Base-by-base conservation (phyloP, 1,140 invertebrate species). In the Rhyacophila brunnea region DNA sequence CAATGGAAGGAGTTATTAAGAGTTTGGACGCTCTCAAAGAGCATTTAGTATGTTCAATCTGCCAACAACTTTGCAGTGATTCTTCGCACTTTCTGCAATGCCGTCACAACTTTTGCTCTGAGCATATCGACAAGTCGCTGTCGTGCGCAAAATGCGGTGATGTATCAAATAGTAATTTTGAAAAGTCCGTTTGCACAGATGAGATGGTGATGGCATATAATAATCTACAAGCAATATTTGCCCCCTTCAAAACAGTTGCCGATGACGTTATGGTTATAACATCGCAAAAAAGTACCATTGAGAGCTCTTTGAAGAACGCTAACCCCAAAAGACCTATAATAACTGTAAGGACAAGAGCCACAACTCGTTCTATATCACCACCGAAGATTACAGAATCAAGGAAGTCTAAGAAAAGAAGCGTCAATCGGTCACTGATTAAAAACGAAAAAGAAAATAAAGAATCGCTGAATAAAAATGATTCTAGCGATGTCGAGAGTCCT, bases 41-140 rank as follows among this genome's bases (percentile, higher is more conserved):
- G 44, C 70, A 74, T 52, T 70, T 73, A 19, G 70, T 60, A 0
- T 78, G 75, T 60, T 67, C 67, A 19, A 62, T 69, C 53, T 78
- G 75, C 60, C 58, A 47, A 1, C 54, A 74, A 66, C 35, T 76
- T 1, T 74, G 69, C 38, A 67, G 68, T 54, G 64, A 75, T 47
- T 72, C 74, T 4, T 68, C 73, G 5, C 71, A 68, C 10, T 64
- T 78, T 14, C 72, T 71, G 36, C 66, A 70, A 51, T 78, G 75
- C 66, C 74, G 72, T 47, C 74, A 78, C 51, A 32, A 74, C 0
- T 71, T 76, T 51, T 78, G 75, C 49, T 54, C 67, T 0, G 66
- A 68, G 47, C 75, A 78, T 66, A 71, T 71, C 23, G 38, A 59
- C 11, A 58, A 36, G 42, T 28, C 28, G 19, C 14, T 14, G 13